Base-by-base conservation (phyloP, 2,797 vertebrate genomes). In the Phoeniculus purpureus region DNA sequence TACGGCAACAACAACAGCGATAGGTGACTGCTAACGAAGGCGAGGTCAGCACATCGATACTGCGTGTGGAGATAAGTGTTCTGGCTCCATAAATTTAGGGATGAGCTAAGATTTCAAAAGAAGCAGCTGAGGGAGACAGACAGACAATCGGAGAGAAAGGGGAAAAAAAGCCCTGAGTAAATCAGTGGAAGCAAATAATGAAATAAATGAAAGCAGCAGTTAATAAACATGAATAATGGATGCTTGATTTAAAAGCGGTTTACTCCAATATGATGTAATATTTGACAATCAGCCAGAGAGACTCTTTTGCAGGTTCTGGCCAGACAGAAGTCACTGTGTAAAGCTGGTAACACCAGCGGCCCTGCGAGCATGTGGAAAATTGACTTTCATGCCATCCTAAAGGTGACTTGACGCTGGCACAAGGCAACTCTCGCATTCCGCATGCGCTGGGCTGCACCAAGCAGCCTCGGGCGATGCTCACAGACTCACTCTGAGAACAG, bases 231-330 rank as follows among this genome's bases (percentile, higher is more conserved):
- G 98, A 98, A 98, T 98, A 98, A 98, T 98, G 97, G 97, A 98
- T 98, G 97, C 89, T 97, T 97, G 97, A 97, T 98, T 97, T 98
- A 98, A 98, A 98, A 98, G 97, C 98, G 96, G 98, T 97, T 98
- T 98, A 98, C 97, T 98, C 97, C 90, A 76, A 97, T 97, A 98
- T 99, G 99, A 99, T 98, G 98, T 99, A 98, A 99, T 98, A 96
- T 97, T 99, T 98, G 98, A 98, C 97, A 97, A 97, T 92, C 91
- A 97, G 98, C 98, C 99, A 99, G 98, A 96, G 96, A 98, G 98
- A 98, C 98, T 98, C 97, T 98, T 98, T 98, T 97, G 97, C 96
- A 97, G 97, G 96, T 98, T 97, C 96, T 91, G 96, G 98, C 98
- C 98, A 98, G 98, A 97, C 97, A 96, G 92, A 98, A 98, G 98